Conservation (phyloP, 2,797 vertebrate genomes). For the Pristis pectinata region DNA sequence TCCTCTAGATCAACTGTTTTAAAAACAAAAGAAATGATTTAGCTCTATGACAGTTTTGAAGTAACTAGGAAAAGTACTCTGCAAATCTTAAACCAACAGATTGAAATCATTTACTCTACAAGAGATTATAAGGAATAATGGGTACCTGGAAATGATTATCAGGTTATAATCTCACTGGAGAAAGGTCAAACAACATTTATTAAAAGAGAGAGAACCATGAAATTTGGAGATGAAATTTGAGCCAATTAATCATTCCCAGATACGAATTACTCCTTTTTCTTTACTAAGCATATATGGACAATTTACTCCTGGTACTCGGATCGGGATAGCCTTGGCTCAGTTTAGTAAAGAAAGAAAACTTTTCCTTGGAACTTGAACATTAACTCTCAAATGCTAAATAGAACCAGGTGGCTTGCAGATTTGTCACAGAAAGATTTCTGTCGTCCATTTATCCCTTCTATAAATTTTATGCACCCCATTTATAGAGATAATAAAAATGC, state of each 20-base stretch:
- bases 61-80: conserved; percentile 8
- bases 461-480: neutral
- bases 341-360: neutral
- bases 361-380: no score
- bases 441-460: no score
- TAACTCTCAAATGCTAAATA: neutral
- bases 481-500: neutral
- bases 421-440: neutral
- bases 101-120: conserved; percentile 25
- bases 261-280: neutral
- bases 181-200: neutral
- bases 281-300: neutral
- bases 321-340: neutral
- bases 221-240: conserved; percentile 28
- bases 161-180: conserved; percentile 27
- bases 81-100: conserved; percentile 3
- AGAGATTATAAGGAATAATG: conserved; percentile 19
- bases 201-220: neutral
- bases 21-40: neutral
- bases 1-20: neutral
- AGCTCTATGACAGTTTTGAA: neutral
- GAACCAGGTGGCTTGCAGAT: conserved; percentile 5
- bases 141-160: conserved; percentile 16
- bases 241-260: conserved; percentile 9
- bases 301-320: conserved; percentile 27